Conservation (phyloP, 2,888 invertebrate genomes). For the Charanyca ferruginea region DNA sequence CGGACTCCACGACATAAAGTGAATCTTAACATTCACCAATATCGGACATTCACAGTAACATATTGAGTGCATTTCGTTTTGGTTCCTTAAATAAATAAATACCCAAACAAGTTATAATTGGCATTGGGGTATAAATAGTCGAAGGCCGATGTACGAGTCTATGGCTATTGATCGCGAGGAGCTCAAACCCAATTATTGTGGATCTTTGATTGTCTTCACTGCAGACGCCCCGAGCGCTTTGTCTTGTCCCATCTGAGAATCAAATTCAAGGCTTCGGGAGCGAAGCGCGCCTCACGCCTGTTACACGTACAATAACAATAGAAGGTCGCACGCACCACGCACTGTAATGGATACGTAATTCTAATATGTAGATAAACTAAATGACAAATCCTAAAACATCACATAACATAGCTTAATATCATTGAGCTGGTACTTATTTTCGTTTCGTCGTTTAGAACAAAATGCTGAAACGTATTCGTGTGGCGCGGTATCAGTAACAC, state of each 20-base stretch:
- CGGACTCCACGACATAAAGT: too few species aligned
- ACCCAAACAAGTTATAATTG: neutral
- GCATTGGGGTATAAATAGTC: neutral
- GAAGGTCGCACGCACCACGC: neutral
- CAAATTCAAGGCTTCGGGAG: conserved; percentile 1
- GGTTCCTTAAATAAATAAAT: too few species aligned
- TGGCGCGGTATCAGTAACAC: neutral
- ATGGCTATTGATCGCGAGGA: conserved; percentile 9
- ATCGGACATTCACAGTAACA: too few species aligned
- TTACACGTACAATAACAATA: neutral
- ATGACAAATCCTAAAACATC: neutral
- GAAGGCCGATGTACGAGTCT: neutral
- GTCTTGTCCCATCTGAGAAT: conserved; percentile 8
- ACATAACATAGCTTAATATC: too few species aligned
- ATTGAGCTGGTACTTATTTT: neutral
- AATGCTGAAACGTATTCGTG: neutral
- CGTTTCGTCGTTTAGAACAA: too few species aligned
- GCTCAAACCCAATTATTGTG: conserved; percentile 10
- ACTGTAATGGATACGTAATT: too few species aligned
- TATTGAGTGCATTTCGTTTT: too few species aligned
- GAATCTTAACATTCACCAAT: too few species aligned
- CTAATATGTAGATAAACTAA: too few species aligned
- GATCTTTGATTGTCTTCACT: conserved; percentile 4
- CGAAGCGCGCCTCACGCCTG: neutral
- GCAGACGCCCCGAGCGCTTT: conserved; percentile 9